Conservation (phyloP, 2,888 invertebrate species). For the Dinocampus coccinellae region DNA sequence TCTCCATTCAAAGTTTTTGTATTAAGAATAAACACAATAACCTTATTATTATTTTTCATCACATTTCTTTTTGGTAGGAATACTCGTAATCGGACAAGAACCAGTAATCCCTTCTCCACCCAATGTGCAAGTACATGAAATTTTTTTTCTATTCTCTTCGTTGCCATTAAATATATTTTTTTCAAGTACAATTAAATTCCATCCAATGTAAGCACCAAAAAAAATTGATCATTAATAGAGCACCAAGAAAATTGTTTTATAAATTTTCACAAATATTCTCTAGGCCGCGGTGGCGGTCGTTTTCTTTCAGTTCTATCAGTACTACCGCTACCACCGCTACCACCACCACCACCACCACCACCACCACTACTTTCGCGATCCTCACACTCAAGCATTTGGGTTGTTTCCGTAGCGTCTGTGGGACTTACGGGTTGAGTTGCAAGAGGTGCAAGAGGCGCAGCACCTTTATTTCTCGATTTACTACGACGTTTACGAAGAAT, state of each 20-base stretch:
- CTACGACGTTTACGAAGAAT: conserved; percentile 73
- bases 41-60: background rate
- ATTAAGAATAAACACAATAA: background rate
- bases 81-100: conserved; percentile 2
- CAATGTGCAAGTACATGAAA: background rate
- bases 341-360: conserved; percentile 40
- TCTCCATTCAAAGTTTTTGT: too few relatives aligned
- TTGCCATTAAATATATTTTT: too few relatives aligned
- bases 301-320: conserved; percentile 58
- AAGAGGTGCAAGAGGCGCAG: conserved; percentile 71
- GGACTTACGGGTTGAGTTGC: conserved; percentile 71
- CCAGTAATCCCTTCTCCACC: conserved; percentile 1
- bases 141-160: too few relatives aligned
- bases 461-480: conserved; percentile 73
- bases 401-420: conserved; percentile 73
- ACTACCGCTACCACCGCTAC: conserved; percentile 33
- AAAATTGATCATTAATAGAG: background rate
- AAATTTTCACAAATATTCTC: conserved; percentile 68
- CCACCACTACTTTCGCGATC: conserved; percentile 52
- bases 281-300: conserved; percentile 65
- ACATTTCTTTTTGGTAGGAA: background rate
- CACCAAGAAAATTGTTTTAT: conserved; percentile 19
- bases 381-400: conserved; percentile 70
- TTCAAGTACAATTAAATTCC: background rate
- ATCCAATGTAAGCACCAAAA: background rate